Evolutionary conservation across 2,113 vertebrate species (phyloP).

Genomic region (Rhea americana): DNA sequence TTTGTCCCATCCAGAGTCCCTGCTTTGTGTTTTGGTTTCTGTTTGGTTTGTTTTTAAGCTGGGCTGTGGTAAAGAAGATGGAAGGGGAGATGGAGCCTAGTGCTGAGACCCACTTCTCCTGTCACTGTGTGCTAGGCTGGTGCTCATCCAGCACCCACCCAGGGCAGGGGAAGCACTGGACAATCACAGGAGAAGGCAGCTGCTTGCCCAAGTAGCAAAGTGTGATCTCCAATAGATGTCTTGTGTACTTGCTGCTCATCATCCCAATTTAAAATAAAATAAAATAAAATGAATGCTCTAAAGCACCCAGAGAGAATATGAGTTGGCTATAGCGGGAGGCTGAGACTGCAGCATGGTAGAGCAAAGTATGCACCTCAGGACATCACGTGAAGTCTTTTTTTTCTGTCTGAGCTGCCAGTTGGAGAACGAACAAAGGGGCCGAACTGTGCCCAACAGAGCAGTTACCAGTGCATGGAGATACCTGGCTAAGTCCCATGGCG

Average conservation of each 20-base stretch:
- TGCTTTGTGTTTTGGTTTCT: slow-evolving; percentile 39
- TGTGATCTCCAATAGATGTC: not conserved
- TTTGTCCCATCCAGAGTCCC: slow-evolving; percentile 17
- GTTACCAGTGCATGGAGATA: not conserved
- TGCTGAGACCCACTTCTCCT: not conserved
- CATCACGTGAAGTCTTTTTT: not conserved
- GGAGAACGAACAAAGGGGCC: not conserved
- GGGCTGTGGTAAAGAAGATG: slow-evolving; percentile 9
- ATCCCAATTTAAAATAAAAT: not conserved
- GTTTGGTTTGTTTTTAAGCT: slow-evolving; percentile 18
- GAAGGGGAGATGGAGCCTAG: not conserved
- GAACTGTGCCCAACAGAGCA: not conserved
- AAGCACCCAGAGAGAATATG: not conserved
- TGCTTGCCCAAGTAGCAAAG: not conserved
- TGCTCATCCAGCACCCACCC: not conserved
- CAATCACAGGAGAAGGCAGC: not conserved
- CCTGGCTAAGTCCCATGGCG: fast-evolving
- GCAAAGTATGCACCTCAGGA: not conserved
- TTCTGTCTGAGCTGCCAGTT: not conserved
- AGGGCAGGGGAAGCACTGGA: not conserved
- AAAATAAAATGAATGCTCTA: not conserved
- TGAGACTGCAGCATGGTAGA: not conserved
- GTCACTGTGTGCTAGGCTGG: not conserved
- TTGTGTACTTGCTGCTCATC: not conserved
- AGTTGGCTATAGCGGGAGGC: not conserved